Base-by-base conservation (phyloP, 2,797 vertebrate genomes). In the Gymnothorax reevesii region DNA sequence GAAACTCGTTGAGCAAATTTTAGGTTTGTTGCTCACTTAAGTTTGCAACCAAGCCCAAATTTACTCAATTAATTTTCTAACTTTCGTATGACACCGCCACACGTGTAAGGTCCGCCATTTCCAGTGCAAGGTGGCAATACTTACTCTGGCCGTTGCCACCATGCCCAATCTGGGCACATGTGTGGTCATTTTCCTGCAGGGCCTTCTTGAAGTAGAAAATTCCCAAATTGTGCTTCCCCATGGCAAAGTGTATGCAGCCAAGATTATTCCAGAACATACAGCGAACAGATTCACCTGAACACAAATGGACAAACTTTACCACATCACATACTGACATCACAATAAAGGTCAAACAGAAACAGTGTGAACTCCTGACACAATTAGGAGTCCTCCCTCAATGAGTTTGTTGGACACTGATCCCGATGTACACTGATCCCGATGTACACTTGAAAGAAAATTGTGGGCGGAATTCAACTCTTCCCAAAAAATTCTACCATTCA, bases 201-300 rank as follows among this genome's bases (percentile, higher is more conserved):
- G 99, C 98, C 91, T 99, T 99, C 95, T 99, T 99, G 92, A 99
- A 99, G 94, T 99, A 99, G 96, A 99, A 99, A 91, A 99, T 97
- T 62, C 98, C 98, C 71, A 99, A 95, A 82, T 99, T 99, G 94
- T 99, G 98, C 91, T 99, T 99, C 89, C 98, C 98, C 99, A 99
- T 99, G 69, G 99, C 98, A 93, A 99, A 99, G 93, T 99, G 99
- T 91, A 99, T 99, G 91, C 99, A 99, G 87, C 99, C 99, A 91
- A 99, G 97, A 91, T 99, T 99, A 94, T 99, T 99, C 99, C 99
- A 99, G 94, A 99, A 99, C 99, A 99, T 99, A 90, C 99, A 99
- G 2, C 98, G 95, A 84, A 98, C 96, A 92, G 98, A 99, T 97
- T 99, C 99, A 92, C 99, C 99, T 99, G 91, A 42, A 54, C 69